Base-by-base conservation (phyloP, 2,113 vertebrate genomes). In the Tupaia tana region DNA sequence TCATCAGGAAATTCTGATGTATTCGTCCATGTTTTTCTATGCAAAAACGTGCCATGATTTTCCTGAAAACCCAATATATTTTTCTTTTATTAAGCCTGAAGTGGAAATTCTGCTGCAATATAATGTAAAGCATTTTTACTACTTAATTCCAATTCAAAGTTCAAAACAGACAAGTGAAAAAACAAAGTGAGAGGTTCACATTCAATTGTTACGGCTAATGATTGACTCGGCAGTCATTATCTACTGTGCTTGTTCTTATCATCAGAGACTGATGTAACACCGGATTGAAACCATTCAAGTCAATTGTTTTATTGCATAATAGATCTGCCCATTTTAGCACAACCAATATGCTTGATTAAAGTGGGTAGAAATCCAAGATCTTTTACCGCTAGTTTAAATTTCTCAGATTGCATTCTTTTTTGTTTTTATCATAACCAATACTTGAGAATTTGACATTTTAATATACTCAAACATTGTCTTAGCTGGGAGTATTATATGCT, bases 291-390 rank as follows among this genome's bases (percentile, higher is more conserved):
- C 25, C 77, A 71, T 31, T 80, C 34, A 86, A 84, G 43, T 77
- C n/a, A 92, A 43, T 82, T 5, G 24, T 78, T 90, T 96, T 74
- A 89, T 91, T 94, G 43, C 34, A 56, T 43, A 78, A n/a, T 56
- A 86, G 22, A 71, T 34, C n/a, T 80, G 9, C 20, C 27, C 52
- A 81, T 84, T 80, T 94, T 69, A 86, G 29, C 14, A 15, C 56
- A 86, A 66, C 6, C 24, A 73, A 11, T 75, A n/a, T 71, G 58
- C 52, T 31, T 85, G 8, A 88, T 83, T 86, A 31, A 89, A 59
- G 56, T 83, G 79, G 75, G 52, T 81, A 79, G 79, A 88, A 96
- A 90, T 66, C 54, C 66, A 14, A 71, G 25, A 63, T 91, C 43
- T 75, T 82, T 90, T 93, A 43, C 34, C 12, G 64, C 24, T 3